Evolutionary conservation across 2,797 vertebrate genomes (phyloP).

Genomic region (Mormyrus proboscirostris): DNA sequence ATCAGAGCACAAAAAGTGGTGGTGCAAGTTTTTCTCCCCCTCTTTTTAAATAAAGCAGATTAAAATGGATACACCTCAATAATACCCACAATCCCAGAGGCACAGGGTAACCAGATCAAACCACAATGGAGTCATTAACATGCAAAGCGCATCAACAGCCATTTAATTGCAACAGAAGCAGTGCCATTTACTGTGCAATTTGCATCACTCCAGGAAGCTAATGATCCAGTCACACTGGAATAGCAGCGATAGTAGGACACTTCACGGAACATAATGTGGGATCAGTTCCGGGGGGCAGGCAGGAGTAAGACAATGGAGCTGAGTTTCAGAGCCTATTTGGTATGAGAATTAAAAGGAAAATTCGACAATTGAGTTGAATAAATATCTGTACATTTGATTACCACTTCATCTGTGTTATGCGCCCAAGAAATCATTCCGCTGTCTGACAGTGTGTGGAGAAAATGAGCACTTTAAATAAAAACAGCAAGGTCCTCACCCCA

Average conservation of each 20-base stretch:
- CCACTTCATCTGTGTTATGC: not conserved
- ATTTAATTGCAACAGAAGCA: not conserved
- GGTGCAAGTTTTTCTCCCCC: not conserved
- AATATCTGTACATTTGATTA: not conserved
- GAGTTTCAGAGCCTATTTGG: not conserved
- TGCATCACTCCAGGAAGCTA: conserved; percentile 1
- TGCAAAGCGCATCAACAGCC: not conserved
- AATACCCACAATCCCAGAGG: not conserved
- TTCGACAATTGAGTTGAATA: not conserved
- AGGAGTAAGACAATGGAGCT: not conserved
- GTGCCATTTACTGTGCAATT: not conserved
- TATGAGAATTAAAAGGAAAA: not conserved
- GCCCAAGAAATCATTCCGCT: not conserved
- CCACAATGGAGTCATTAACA: conserved; percentile 2
- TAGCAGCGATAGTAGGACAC: not conserved
- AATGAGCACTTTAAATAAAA: not conserved
- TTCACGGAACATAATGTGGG: not conserved
- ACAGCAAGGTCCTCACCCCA: not conserved
- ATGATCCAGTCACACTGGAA: not conserved
- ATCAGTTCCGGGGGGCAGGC: not conserved
- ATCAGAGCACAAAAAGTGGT: not conserved
- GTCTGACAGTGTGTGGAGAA: not conserved
- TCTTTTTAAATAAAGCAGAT: not conserved
- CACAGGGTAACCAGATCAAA: not conserved
- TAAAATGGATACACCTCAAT: not conserved